phyloP scores from a whole-genome alignment of 2,113 vertebrate genomes.

The Oplegnathus fasciatus region DNA sequence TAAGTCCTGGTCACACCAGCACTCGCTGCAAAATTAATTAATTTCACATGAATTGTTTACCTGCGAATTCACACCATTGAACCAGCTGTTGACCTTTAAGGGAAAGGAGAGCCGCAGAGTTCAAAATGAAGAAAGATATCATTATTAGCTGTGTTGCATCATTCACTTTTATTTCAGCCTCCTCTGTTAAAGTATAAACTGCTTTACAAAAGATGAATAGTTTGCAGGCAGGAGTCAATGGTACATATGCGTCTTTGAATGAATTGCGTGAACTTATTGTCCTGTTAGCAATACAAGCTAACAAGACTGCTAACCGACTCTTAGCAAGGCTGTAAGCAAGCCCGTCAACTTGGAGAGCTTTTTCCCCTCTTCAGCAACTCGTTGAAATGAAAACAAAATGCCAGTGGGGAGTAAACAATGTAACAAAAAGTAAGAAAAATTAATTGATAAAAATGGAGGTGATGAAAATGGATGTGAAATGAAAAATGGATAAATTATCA shows the following conservation, averaged over 20 bases:
- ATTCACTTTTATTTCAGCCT: not conserved
- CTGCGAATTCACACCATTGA: not conserved
- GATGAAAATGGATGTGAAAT: too few relatives aligned
- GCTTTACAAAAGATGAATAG: not conserved
- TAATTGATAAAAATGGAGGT: too few relatives aligned
- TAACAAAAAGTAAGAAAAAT: not conserved
- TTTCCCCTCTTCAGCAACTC: too few relatives aligned
- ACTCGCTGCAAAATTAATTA: too few relatives aligned
- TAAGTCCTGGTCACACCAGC: not conserved
- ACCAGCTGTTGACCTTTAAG: not conserved
- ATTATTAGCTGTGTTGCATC: not conserved
- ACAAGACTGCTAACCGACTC: not conserved
- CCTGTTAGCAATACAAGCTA: not conserved
- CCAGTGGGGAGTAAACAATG: not conserved
- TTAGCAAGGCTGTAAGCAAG: not conserved
- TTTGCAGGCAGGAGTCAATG: not conserved
- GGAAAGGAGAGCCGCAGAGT: not conserved
- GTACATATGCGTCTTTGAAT: too few relatives aligned
- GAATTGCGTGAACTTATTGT: not conserved
- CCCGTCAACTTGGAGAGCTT: not conserved
- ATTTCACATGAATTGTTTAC: not conserved
- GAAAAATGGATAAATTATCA: too few relatives aligned
- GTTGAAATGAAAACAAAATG: too few relatives aligned
- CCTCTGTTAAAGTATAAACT: not conserved
- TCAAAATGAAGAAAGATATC: not conserved